phyloP scores from a whole-genome alignment of 2,113 vertebrate species.

The Rhabdornis inornatus region DNA sequence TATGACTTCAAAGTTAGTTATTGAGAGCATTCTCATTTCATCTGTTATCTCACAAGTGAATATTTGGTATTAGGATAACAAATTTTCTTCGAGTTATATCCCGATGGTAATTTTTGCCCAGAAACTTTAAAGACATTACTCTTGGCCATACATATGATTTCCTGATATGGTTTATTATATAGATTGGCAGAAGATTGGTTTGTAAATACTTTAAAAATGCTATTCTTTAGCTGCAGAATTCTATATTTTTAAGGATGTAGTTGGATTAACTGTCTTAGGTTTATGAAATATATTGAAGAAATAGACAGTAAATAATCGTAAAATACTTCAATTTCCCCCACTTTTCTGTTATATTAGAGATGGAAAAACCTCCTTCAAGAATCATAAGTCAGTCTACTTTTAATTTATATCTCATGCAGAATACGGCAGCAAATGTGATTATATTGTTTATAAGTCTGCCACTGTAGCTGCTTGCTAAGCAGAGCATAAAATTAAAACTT shows the following conservation, averaged over 20 bases:
- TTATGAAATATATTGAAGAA: not conserved
- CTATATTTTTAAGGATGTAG: not conserved
- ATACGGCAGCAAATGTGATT: not conserved
- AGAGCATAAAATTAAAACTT: constrained; percentile 14
- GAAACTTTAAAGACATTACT: not conserved
- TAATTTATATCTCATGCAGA: not conserved
- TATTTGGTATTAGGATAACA: not conserved
- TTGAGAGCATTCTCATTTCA: not conserved
- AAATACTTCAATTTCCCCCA: not conserved
- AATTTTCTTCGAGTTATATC: not conserved
- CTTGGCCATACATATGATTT: not conserved
- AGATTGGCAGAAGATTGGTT: not conserved
- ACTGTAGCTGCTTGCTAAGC: not conserved
- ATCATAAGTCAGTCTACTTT: not conserved
- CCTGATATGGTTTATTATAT: not conserved
- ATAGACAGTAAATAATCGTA: not conserved
- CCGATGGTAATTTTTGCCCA: rapidly evolving
- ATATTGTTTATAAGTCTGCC: not conserved
- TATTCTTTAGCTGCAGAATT: not conserved
- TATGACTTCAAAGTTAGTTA: not conserved
- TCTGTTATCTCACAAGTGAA: not conserved
- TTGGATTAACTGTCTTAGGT: not conserved
- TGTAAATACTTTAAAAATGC: not conserved
- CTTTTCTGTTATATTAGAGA: not conserved
- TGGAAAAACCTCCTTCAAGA: not conserved